These are phyloP conservation scores for Pterostichus madidus DNA, from an alignment of 2,888 invertebrate genomes.

Conservation along the genomic window DNA sequence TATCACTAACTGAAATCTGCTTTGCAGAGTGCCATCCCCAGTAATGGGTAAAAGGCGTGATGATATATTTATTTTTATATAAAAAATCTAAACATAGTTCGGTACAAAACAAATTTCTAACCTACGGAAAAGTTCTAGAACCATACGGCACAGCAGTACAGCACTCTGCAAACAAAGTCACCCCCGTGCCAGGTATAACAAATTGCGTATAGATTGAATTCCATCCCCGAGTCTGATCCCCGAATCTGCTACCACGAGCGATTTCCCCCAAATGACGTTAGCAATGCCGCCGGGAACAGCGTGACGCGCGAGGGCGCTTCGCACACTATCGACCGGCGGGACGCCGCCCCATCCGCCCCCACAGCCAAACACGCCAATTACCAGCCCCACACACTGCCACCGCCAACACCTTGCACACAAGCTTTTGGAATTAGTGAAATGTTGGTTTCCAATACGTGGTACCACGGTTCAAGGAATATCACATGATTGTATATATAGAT, in stretches of 20 bases:
- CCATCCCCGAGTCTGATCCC: conserved; percentile 18
- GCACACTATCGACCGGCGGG: conserved; percentile 13
- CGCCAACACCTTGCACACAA: neutral
- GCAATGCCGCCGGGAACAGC: neutral
- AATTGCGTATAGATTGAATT: conserved; percentile 32
- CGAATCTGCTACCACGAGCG: conserved; percentile 14
- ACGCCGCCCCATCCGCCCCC: neutral
- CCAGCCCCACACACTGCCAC: neutral
- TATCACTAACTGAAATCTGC: no score
- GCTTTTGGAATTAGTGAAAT: conserved; percentile 4
- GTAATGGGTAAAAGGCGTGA: no score
- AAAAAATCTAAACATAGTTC: no score
- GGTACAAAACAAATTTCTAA: no score
- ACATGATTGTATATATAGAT: no score
- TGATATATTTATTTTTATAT: no score
- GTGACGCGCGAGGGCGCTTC: neutral
- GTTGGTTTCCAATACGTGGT: no score
- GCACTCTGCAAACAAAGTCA: neutral
- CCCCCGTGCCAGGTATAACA: neutral
- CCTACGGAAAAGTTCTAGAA: no score
- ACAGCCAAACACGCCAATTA: conserved; percentile 28
- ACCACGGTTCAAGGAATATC: no score
- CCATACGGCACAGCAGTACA: neutral
- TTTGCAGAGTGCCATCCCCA: no score
- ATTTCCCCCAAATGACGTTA: conserved; percentile 26